Percentiles rank a stretch among this genome's conserved stretches.
phyloP scores from a whole-genome alignment of 2,113 vertebrate genomes.

The Psephotus haematonotus region DNA sequence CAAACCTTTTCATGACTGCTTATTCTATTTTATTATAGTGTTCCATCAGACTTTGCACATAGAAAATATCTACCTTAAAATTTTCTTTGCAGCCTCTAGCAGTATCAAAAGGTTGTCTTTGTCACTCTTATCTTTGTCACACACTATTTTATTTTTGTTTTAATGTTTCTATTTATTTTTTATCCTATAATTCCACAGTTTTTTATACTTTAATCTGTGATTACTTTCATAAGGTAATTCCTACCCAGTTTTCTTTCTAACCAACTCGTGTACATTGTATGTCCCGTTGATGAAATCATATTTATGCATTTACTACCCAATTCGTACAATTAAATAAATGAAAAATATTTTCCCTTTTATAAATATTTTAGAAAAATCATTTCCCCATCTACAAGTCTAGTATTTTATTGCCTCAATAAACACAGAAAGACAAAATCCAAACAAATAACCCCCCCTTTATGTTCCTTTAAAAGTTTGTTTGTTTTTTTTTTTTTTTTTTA shows the following conservation, averaged over 20 bases:
- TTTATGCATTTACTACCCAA: neutral
- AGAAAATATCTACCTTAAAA: neutral
- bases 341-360: neutral
- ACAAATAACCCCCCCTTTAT: rapidly evolving
- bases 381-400: neutral
- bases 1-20: neutral
- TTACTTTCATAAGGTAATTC: neutral
- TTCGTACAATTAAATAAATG: neutral
- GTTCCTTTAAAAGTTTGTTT: neutral
- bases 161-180: neutral
- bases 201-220: neutral
- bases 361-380: neutral
- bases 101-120: neutral
- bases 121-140: neutral
- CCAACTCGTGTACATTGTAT: neutral
- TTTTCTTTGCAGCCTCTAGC: neutral
- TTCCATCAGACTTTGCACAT: neutral
- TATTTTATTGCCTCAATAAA: neutral
- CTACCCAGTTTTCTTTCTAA: neutral
- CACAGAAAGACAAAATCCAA: neutral
- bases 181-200: neutral
- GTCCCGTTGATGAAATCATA: neutral
- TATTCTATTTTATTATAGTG: neutral
- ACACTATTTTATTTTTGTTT: neutral
- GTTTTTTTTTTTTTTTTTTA: rapidly evolving